phyloP scores from a whole-genome alignment of 2,888 invertebrate genomes.

The Cerceris ruficornis region DNA sequence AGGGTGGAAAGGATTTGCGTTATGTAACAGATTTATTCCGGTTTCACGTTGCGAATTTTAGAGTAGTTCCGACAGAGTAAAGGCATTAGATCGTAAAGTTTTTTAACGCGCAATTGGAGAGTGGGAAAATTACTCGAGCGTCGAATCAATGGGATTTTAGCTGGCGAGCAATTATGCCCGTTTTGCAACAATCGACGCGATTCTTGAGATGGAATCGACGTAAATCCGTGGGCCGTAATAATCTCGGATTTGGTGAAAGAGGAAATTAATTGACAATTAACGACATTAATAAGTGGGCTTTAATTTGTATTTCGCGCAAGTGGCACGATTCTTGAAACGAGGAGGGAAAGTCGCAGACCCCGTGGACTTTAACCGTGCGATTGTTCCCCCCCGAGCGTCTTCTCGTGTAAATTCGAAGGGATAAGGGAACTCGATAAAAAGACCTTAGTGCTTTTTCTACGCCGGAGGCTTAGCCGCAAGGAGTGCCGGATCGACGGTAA shows the following conservation, averaged over 20 bases:
- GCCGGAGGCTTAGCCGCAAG: constrained; percentile 63
- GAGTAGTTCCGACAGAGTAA: too few relatives aligned
- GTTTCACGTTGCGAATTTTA: too few relatives aligned
- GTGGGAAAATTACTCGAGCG: too few relatives aligned
- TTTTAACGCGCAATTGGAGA: too few relatives aligned
- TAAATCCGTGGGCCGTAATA: constrained; percentile 10
- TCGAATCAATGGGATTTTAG: too few relatives aligned
- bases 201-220: too few relatives aligned
- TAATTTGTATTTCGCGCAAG: constrained; percentile 57
- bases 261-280: constrained; percentile 66
- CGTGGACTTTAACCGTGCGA: constrained; percentile 48
- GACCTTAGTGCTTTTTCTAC: constrained; percentile 59
- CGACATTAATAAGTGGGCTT: constrained; percentile 51
- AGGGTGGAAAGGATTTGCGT: too few relatives aligned
- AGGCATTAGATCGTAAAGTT: too few relatives aligned
- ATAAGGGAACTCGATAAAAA: constrained; percentile 66
- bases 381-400: constrained; percentile 40
- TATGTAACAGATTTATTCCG: too few relatives aligned
- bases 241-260: constrained; percentile 39
- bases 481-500: constrained; percentile 67
- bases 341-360: constrained; percentile 19
- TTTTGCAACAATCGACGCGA: too few relatives aligned
- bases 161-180: too few relatives aligned
- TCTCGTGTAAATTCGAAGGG: constrained; percentile 64
- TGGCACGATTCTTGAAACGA: constrained; percentile 28